Evolutionary conservation across 2,888 invertebrate genomes (phyloP).

Genomic region (Tineola bisselliella): DNA sequence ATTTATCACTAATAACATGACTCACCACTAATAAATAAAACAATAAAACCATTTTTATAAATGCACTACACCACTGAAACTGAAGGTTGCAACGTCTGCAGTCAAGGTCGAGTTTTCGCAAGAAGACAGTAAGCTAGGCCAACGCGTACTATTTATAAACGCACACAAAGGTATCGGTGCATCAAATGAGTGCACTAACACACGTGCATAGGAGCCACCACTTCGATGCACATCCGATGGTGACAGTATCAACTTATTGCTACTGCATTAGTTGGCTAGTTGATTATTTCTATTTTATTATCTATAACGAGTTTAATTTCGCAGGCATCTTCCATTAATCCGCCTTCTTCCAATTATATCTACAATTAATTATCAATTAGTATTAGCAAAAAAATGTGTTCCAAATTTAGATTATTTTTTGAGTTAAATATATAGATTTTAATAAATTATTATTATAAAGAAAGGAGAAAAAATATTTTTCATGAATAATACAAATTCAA

Average conservation of each 20-base stretch:
- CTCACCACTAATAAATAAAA: neutral
- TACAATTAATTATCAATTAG: too few relatives aligned
- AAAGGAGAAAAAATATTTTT: too few relatives aligned
- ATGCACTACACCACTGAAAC: neutral
- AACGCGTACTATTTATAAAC: slow-evolving; percentile 60
- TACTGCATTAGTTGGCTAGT: too few relatives aligned
- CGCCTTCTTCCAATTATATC: too few relatives aligned
- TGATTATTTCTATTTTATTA: too few relatives aligned
- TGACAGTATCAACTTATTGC: neutral
- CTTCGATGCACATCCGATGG: neutral
- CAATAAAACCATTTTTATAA: neutral
- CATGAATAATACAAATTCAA: too few relatives aligned
- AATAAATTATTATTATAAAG: too few relatives aligned
- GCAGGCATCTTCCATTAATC: too few relatives aligned
- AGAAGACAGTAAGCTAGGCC: slow-evolving; percentile 41
- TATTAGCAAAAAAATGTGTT: too few relatives aligned
- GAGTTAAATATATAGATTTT: too few relatives aligned
- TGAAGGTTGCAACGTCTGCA: slow-evolving; percentile 35
- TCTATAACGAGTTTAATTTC: too few relatives aligned
- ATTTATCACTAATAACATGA: neutral
- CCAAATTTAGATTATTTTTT: too few relatives aligned
- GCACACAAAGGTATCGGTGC: slow-evolving; percentile 28
- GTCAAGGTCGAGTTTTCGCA: slow-evolving; percentile 51
- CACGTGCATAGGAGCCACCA: neutral
- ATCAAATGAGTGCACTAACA: neutral